A percentile compares a stretch with the other conserved stretches of the same genome.
Evolutionary conservation across 2,888 invertebrate species (phyloP).

Genomic region (Lithosia quadra): DNA sequence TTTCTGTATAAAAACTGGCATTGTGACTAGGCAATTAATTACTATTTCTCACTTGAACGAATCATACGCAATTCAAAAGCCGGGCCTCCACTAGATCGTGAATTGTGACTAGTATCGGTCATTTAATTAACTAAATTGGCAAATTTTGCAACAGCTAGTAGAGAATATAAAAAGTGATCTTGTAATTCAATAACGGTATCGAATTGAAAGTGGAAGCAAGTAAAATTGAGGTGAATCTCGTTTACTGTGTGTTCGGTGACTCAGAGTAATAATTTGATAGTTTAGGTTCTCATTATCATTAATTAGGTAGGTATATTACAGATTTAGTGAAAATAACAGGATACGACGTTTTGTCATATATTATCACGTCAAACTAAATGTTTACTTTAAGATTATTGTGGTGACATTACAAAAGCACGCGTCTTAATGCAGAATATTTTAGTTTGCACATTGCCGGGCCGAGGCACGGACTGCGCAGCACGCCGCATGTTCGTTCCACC

Average conservation of each 20-base stretch:
- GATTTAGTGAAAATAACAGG: slow-evolving; percentile 18
- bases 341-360: background rate
- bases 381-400: slow-evolving; percentile 64
- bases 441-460: slow-evolving; percentile 65
- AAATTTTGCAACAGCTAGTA: background rate
- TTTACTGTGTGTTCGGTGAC: background rate
- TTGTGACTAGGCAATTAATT: slow-evolving; percentile 15
- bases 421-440: slow-evolving; percentile 63
- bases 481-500: slow-evolving; percentile 52
- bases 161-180: background rate
- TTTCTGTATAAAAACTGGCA: slow-evolving; percentile 4
- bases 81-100: background rate
- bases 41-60: slow-evolving; percentile 7
- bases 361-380: slow-evolving; percentile 53
- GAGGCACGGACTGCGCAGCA: slow-evolving; percentile 54
- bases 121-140: background rate
- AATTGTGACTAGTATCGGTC: background rate
- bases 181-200: background rate
- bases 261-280: slow-evolving; percentile 1
- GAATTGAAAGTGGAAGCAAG: background rate
- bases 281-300: background rate
- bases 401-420: slow-evolving; percentile 74
- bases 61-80: background rate
- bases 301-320: background rate
- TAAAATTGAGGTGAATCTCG: background rate